phyloP scores from a whole-genome alignment of 2,113 vertebrate species.

The Otocyon megalotis region DNA sequence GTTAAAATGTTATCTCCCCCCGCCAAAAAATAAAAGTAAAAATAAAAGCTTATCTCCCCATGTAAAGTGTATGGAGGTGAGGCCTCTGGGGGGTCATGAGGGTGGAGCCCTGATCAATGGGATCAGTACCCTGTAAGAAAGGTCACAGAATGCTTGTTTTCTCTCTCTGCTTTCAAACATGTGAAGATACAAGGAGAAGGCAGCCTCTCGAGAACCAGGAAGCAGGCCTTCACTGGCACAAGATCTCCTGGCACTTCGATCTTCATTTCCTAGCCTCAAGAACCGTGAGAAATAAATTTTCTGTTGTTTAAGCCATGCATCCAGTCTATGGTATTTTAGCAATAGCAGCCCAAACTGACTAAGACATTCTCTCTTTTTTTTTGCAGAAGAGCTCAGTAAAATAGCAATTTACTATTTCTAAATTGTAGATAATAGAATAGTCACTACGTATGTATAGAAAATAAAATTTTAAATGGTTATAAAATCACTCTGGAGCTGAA shows the following conservation, averaged over 20 bases:
- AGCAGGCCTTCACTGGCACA: neutral
- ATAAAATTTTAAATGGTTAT: constrained; percentile 15
- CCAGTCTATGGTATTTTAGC: neutral
- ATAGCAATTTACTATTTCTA: constrained; percentile 26
- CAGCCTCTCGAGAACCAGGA: neutral
- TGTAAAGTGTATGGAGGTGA: neutral
- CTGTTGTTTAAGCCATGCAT: neutral
- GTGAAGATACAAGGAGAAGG: neutral
- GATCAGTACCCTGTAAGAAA: neutral
- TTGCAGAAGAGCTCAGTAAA: neutral
- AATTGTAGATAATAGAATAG: neutral
- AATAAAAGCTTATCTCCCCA: neutral
- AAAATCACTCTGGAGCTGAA: constrained; percentile 31
- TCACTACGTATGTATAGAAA: neutral
- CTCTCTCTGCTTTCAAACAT: neutral
- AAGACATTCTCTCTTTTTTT: neutral
- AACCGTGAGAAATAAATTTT: neutral
- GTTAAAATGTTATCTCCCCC: neutral
- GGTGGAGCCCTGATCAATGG: neutral
- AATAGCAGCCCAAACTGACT: neutral
- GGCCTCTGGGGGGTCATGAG: neutral
- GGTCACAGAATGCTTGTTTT: neutral
- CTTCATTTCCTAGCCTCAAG: neutral
- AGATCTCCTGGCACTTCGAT: neutral
- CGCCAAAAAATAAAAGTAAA: too few species aligned